Conservation (phyloP, 2,113 vertebrate genomes). For the Sorex fumeus region DNA sequence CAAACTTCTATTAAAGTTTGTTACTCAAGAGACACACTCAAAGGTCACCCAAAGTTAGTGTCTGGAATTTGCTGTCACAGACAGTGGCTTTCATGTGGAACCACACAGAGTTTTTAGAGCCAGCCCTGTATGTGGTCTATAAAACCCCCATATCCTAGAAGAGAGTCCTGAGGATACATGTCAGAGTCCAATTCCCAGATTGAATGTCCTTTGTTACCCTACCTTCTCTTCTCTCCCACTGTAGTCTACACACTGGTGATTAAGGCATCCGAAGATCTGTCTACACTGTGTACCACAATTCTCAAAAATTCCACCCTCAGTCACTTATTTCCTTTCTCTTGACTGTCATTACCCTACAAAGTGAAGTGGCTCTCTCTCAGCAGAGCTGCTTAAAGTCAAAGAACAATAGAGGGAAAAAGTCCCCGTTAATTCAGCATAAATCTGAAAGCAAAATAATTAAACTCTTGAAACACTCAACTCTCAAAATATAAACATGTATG, state of each 20-base stretch:
- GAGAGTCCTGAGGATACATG: not conserved
- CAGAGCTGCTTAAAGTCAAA: slow-evolving; percentile 21
- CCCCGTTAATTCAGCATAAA: not conserved
- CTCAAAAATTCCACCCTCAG: not conserved
- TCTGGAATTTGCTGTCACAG: slow-evolving; percentile 32
- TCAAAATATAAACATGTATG: not conserved
- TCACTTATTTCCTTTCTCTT: not conserved
- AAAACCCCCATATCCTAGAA: slow-evolving; percentile 30
- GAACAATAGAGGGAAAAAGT: not conserved
- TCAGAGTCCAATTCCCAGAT: not conserved
- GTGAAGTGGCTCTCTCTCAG: slow-evolving; percentile 10
- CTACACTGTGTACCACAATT: not conserved
- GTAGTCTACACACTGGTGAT: not conserved
- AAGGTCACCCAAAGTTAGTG: slow-evolving; percentile 64
- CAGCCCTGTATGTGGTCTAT: not conserved
- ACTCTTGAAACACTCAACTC: not conserved
- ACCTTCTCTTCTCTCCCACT: not conserved
- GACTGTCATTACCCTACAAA: not conserved
- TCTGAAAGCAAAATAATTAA: slow-evolving; percentile 41
- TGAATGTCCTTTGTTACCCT: not conserved
- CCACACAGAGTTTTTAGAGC: slow-evolving; percentile 29
- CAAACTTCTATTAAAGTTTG: slow-evolving; percentile 52
- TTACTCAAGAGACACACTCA: slow-evolving; percentile 39
- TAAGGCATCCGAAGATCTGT: not conserved
- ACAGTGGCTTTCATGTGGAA: slow-evolving; percentile 69